phyloP scores from a whole-genome alignment of 2,113 vertebrate genomes.

The Sorex fumeus region DNA sequence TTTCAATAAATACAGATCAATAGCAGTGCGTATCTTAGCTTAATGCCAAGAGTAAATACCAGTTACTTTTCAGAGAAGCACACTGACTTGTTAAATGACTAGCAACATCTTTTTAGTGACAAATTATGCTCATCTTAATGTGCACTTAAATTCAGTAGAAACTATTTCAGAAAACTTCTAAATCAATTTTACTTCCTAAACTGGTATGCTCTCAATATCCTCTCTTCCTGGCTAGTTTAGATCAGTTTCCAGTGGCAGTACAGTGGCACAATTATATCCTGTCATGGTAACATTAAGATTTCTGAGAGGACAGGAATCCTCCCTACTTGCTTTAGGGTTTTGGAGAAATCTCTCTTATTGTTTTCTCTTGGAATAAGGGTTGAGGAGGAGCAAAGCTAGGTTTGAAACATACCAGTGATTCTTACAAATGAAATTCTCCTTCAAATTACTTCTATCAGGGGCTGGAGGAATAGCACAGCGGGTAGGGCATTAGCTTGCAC shows the following conservation, averaged over 20 bases:
- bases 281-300: background rate
- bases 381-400: too few relatives aligned
- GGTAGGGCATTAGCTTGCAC: too few relatives aligned
- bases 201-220: background rate
- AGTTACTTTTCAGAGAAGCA: conserved; percentile 8
- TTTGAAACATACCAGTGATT: background rate
- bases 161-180: conserved; percentile 38
- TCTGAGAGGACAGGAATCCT: background rate
- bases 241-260: background rate
- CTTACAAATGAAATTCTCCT: background rate
- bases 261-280: background rate
- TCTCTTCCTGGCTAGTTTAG: background rate
- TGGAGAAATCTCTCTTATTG: background rate
- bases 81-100: background rate
- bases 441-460: background rate
- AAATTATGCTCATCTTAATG: background rate
- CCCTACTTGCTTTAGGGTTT: background rate
- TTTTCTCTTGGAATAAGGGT: background rate
- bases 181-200: conserved; percentile 57
- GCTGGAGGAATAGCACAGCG: too few relatives aligned
- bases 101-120: background rate
- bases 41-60: background rate
- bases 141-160: background rate
- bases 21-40: background rate
- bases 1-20: conserved; percentile 19